These are phyloP conservation scores for Geodia barretti DNA, from an alignment of 37 sponge, comb jelly and placozoan species.

Conservation along the genomic window DNA sequence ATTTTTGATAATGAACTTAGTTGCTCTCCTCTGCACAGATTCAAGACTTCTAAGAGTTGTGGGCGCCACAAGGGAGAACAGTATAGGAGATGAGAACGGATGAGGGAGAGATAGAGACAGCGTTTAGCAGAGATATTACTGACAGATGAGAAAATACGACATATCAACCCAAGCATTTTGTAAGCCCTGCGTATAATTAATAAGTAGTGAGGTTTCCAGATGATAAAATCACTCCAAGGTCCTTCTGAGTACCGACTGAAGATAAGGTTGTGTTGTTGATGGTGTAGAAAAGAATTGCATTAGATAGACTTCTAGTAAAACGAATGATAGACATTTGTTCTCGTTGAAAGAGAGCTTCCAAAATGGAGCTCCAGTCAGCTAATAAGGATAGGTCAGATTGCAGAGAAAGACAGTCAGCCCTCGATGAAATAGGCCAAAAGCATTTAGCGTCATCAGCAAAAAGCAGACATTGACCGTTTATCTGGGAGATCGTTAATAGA, in stretches of 20 bases:
- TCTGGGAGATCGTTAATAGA: slow-evolving; percentile 22
- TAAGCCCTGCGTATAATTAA: neutral
- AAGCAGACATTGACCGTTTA: neutral
- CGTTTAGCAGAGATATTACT: neutral
- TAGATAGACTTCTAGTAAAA: neutral
- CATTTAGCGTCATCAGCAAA: slow-evolving; percentile 36
- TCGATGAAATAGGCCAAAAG: neutral
- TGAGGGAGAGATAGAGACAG: neutral
- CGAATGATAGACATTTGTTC: neutral
- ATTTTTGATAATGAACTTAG: neutral
- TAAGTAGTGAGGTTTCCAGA: neutral
- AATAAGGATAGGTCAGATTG: neutral
- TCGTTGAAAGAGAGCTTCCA: slow-evolving; percentile 1
- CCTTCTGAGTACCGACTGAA: neutral
- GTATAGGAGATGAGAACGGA: neutral
- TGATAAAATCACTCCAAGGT: neutral
- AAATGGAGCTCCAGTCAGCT: neutral
- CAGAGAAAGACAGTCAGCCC: neutral
- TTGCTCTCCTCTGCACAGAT: slow-evolving; percentile 15
- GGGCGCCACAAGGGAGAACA: neutral
- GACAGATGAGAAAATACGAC: neutral
- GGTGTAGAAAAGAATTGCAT: neutral
- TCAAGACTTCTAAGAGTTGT: neutral
- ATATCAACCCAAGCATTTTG: slow-evolving; percentile 9
- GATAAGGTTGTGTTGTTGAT: neutral